A percentile compares a stretch with the other conserved stretches of the same genome.
These are phyloP conservation scores for Nudaria mundana DNA, from an alignment of 2,888 invertebrate genomes.

Conservation along the genomic window DNA sequence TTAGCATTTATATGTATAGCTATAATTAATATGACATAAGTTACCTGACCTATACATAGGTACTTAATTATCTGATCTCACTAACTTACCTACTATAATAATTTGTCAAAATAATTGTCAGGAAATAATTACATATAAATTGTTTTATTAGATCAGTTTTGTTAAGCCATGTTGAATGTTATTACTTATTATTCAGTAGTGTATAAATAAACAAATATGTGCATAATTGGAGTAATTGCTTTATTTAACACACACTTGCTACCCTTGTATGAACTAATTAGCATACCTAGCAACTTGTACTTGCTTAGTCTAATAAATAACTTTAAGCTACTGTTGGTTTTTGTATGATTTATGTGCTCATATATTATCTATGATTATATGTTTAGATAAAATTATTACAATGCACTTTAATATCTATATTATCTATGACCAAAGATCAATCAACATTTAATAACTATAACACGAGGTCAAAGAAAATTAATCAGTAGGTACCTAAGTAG, in stretches of 20 bases:
- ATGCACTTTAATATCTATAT: too few relatives aligned
- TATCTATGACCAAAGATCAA: slow-evolving; percentile 17
- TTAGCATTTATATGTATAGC: too few relatives aligned
- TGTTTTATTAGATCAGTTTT: slow-evolving; percentile 15
- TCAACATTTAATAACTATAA: too few relatives aligned
- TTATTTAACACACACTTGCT: slow-evolving; percentile 34
- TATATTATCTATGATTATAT: slow-evolving; percentile 15
- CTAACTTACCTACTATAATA: not conserved
- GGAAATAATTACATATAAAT: slow-evolving; percentile 10
- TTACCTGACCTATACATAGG: too few relatives aligned
- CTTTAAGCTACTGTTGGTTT: slow-evolving; percentile 33
- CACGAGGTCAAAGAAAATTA: too few relatives aligned
- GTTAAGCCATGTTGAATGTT: slow-evolving; percentile 3
- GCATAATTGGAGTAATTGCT: slow-evolving; percentile 38
- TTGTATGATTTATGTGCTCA: slow-evolving; percentile 28
- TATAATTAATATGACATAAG: too few relatives aligned
- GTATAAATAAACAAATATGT: slow-evolving; percentile 39
- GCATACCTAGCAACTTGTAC: slow-evolving; percentile 24
- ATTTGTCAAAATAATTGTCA: not conserved
- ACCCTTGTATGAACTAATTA: slow-evolving; percentile 21
- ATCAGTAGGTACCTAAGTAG: too few relatives aligned
- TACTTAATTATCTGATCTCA: slow-evolving; percentile 6
- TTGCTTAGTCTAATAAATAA: slow-evolving; percentile 1
- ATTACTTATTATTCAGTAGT: slow-evolving; percentile 14
- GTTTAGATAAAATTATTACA: too few relatives aligned